Evolutionary conservation across 2,888 invertebrate species (phyloP), one percentile per base, ranked within the genome.

Genomic region (Eupelmus urozonus): DNA sequence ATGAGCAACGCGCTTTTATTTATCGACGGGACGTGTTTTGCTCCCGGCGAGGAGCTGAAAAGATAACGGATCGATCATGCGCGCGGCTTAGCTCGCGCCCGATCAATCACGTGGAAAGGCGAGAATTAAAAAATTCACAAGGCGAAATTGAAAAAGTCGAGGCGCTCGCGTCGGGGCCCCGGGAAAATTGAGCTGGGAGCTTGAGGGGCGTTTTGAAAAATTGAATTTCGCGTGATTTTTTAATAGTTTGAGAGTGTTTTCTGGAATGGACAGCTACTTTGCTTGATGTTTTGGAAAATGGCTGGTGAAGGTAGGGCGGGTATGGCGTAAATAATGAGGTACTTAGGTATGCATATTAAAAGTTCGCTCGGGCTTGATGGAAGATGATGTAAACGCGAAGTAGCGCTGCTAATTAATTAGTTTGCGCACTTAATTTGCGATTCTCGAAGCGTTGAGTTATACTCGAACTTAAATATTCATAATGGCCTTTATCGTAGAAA

Each of bases 121-220:
- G 9, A 13, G 29, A 53, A 63, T 63, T 73, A 42, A 73, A 66
- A 66, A 66, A 66, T 74, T 66, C 49, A 66, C 13, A 20, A 45
- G 57, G 3, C 9, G 20, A 63, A 65, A 73, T 27, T 55, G 62
- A 18, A 9, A 27, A 25, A 20, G 45, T 4, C n/a, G n/a, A 16
- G 16, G n/a, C 5, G 25, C 18, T 4, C 16, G 16, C 9, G 4
- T 4, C 16, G 2, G 45, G 16, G 13, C 34, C n/a, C n/a, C 9
- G 9, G 34, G 9, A 5, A 34, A 34, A 34, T 34, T 34, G 5
- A 34, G 34, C 9, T 34, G 34, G n/a, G 5, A 34, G 9, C 34
- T 34, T 34, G 34, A 34, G 9, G 9, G 9, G 9, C 3, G 9
- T n/a, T n/a, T 34, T 34, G 3, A 34, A 34, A 34, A 34, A 34